Evolutionary conservation across 2,888 invertebrate genomes (phyloP).

Genomic region (Ennomos fuscantarius): DNA sequence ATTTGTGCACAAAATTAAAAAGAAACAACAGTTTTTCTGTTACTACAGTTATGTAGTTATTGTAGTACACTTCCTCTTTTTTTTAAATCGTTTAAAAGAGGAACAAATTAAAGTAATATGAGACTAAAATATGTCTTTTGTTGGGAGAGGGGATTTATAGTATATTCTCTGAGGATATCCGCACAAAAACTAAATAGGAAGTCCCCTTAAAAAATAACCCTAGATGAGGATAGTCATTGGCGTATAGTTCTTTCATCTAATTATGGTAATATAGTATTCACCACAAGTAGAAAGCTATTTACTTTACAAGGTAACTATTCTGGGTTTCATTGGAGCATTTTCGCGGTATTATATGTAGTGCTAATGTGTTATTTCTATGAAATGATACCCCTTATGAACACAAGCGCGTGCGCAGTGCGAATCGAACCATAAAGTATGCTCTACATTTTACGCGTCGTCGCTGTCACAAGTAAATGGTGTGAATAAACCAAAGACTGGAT

Average conservation of each 20-base stretch:
- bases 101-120: too few species aligned
- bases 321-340: constrained; percentile 1
- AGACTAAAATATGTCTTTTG: too few species aligned
- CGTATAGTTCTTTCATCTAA: background rate
- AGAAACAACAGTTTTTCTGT: too few species aligned
- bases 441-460: constrained; percentile 64
- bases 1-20: too few species aligned
- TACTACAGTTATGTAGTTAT: too few species aligned
- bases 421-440: constrained; percentile 63
- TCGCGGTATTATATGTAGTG: constrained; percentile 10
- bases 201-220: too few species aligned
- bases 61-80: too few species aligned
- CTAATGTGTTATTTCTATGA: constrained; percentile 35
- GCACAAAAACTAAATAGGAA: too few species aligned
- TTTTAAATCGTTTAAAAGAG: too few species aligned
- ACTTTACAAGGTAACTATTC: background rate
- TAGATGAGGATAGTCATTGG: too few species aligned
- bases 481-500: constrained; percentile 24
- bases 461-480: constrained; percentile 35
- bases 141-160: too few species aligned
- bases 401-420: constrained; percentile 43
- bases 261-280: constrained; percentile 1
- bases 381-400: constrained; percentile 37
- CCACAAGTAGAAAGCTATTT: constrained; percentile 2
- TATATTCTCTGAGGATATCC: too few species aligned